Percentiles rank a stretch among this genome's conserved stretches.
Conservation (phyloP, 2,888 invertebrate genomes). For the Nasonovia ribisnigri region DNA sequence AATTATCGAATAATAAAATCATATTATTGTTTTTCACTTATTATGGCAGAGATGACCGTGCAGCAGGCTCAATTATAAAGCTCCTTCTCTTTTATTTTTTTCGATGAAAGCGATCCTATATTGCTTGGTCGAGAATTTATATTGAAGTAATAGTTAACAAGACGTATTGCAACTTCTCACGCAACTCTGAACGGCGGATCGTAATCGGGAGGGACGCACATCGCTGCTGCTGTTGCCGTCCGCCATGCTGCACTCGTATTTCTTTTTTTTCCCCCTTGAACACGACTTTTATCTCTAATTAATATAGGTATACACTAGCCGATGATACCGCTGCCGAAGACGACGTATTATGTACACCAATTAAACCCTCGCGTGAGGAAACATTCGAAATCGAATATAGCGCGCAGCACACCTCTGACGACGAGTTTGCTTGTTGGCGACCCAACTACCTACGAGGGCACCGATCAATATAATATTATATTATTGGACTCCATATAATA, state of each 20-base stretch:
- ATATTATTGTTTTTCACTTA: not conserved
- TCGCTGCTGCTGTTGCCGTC: not conserved
- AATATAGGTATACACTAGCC: not conserved
- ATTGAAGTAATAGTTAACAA: constrained; percentile 6
- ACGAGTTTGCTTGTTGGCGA: not conserved
- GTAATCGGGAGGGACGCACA: not conserved
- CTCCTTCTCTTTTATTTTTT: not conserved
- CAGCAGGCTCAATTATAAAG: not conserved
- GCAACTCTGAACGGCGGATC: constrained; percentile 1
- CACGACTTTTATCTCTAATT: constrained; percentile 5
- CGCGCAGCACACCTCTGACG: not conserved
- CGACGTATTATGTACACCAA: not conserved
- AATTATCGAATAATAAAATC: not conserved
- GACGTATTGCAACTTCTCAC: constrained; percentile 28
- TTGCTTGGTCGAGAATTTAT: not conserved
- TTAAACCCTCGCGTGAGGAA: not conserved
- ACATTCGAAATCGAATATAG: not conserved
- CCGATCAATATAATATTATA: not conserved
- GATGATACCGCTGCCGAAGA: not conserved
- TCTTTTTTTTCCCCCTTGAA: not conserved
- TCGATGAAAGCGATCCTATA: not conserved
- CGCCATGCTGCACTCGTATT: not conserved
- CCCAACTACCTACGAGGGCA: not conserved
- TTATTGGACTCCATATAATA: too few species aligned
- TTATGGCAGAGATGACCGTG: not conserved